Evolutionary conservation across 2,797 vertebrate species (phyloP).

Genomic region (Agapornis canus): DNA sequence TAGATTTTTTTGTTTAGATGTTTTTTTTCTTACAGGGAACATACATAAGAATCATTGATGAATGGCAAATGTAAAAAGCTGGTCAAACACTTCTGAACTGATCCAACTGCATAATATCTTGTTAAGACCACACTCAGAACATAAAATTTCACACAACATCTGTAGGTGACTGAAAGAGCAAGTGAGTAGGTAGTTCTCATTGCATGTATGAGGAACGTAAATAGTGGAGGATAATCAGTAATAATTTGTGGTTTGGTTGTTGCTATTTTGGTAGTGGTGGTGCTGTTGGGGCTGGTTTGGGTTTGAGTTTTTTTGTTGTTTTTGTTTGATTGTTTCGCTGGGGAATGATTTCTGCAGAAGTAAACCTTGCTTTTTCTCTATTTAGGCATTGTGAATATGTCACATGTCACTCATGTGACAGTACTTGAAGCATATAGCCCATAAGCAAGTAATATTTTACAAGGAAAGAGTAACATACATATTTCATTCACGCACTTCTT

Average conservation of each 20-base stretch:
- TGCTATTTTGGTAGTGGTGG: fast-evolving
- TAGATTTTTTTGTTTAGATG: background rate
- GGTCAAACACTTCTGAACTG: background rate
- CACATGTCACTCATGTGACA: too few relatives aligned
- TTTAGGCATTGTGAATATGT: background rate
- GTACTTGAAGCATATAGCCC: background rate
- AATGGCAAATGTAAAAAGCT: background rate
- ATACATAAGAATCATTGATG: background rate
- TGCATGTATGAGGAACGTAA: background rate
- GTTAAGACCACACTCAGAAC: background rate
- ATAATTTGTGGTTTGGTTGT: background rate
- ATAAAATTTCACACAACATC: background rate
- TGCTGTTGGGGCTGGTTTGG: background rate
- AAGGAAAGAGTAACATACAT: background rate
- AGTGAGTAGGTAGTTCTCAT: background rate
- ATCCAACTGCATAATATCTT: background rate
- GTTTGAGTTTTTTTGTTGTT: background rate
- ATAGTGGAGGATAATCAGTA: background rate
- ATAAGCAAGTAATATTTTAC: background rate
- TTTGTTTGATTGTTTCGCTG: background rate
- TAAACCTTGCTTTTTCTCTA: background rate
- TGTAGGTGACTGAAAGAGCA: background rate
- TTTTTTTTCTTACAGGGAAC: background rate
- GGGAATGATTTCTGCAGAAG: background rate
- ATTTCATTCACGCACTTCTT: background rate